phyloP scores from a whole-genome alignment of 2,888 invertebrate genomes.

The Drosophila pseudotalamancana region DNA sequence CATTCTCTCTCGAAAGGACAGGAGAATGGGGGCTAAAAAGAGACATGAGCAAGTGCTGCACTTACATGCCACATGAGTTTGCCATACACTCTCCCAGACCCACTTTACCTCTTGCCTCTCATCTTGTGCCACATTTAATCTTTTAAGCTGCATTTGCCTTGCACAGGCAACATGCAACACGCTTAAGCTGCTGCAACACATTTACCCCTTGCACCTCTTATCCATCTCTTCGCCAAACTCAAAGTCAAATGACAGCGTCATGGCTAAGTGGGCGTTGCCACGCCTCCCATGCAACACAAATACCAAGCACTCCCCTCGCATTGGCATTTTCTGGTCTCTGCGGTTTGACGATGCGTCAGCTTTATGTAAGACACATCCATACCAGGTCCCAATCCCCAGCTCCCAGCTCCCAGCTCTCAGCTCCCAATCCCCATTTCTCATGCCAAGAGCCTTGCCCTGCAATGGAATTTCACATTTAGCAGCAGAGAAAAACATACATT shows the following conservation, averaged over 20 bases:
- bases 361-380: conserved; percentile 63
- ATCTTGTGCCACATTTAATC: conserved; percentile 58
- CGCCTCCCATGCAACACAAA: conserved; percentile 15
- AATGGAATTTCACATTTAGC: conserved; percentile 59
- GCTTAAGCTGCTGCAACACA: conserved; percentile 74
- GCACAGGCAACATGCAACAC: conserved; percentile 67
- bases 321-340: conserved; percentile 55
- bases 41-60: conserved; percentile 41
- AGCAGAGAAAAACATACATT: conserved; percentile 8
- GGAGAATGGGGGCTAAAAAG: not conserved
- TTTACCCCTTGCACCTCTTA: conserved; percentile 56
- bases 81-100: not conserved
- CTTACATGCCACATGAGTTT: conserved; percentile 50
- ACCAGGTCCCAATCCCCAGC: not conserved
- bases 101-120: not conserved
- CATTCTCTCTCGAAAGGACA: conserved; percentile 16
- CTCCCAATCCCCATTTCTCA: not conserved
- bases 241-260: conserved; percentile 69
- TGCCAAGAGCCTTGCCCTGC: conserved; percentile 17
- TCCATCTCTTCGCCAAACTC: conserved; percentile 45
- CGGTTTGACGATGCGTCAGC: conserved; percentile 68
- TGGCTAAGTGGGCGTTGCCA: conserved; percentile 42
- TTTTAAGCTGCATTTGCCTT: conserved; percentile 76
- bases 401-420: not conserved
- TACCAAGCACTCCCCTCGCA: conserved; percentile 13